Percentiles rank a stretch among this genome's conserved stretches.
phyloP scores from a whole-genome alignment of 1,140 invertebrate species.

The Samia ricini region DNA sequence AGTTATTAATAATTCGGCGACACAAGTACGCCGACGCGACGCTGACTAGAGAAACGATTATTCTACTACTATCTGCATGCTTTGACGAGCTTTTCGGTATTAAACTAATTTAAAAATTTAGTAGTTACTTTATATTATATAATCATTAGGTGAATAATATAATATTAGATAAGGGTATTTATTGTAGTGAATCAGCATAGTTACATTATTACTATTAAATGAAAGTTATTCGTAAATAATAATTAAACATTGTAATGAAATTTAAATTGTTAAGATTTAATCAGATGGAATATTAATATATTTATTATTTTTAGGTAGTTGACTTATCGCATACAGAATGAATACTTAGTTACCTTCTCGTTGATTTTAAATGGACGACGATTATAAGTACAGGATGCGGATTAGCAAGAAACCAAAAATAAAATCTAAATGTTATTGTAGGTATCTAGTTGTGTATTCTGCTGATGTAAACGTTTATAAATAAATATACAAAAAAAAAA shows the following conservation, averaged over 20 bases:
- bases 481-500: slow-evolving; percentile 60
- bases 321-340: slow-evolving; percentile 63
- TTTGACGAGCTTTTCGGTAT: slow-evolving; percentile 77
- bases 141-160: slow-evolving; percentile 72
- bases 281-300: slow-evolving; percentile 70
- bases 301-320: slow-evolving; percentile 77
- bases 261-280: slow-evolving; percentile 67
- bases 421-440: slow-evolving; percentile 72
- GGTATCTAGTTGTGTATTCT: slow-evolving; percentile 72
- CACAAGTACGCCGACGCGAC: slow-evolving; percentile 37
- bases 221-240: slow-evolving; percentile 72
- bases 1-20: slow-evolving; percentile 53
- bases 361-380: slow-evolving; percentile 21
- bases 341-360: slow-evolving; percentile 54
- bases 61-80: slow-evolving; percentile 75
- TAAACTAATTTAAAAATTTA: slow-evolving; percentile 74
- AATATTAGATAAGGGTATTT: slow-evolving; percentile 75
- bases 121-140: slow-evolving; percentile 75
- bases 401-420: slow-evolving; percentile 75
- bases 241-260: slow-evolving; percentile 66
- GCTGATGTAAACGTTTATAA: slow-evolving; percentile 73
- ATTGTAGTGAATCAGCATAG: slow-evolving; percentile 71
- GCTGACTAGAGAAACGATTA: slow-evolving; percentile 72
- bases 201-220: slow-evolving; percentile 64
- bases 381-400: slow-evolving; percentile 51